phyloP scores from a whole-genome alignment of 2,797 vertebrate species.

The Hydrocynus forskahlii region DNA sequence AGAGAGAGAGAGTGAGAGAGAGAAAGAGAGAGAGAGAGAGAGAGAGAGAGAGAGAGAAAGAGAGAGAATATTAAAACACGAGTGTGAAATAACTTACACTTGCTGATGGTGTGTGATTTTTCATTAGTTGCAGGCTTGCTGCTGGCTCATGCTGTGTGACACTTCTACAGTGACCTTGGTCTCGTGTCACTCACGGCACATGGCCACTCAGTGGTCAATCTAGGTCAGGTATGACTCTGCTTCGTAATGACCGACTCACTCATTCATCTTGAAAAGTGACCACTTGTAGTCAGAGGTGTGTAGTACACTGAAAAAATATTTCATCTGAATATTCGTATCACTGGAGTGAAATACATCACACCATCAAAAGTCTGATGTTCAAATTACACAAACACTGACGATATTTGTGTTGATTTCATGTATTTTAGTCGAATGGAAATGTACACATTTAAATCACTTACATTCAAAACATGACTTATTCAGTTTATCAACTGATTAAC shows the following conservation, averaged over 20 bases:
- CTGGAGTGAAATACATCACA: not conserved
- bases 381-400: too few species aligned
- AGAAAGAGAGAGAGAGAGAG: conserved; percentile 14
- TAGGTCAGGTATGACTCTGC: conserved; percentile 64
- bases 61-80: conserved; percentile 52
- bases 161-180: conserved; percentile 76
- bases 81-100: conserved; percentile 43
- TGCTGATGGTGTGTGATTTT: conserved; percentile 61
- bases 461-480: too few species aligned
- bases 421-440: too few species aligned
- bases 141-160: conserved; percentile 53
- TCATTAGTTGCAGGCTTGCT: conserved; percentile 59
- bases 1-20: conserved; percentile 17
- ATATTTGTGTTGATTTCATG: too few species aligned
- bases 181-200: conserved; percentile 76
- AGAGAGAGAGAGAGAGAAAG: conserved; percentile 19
- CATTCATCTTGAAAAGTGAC: conserved; percentile 8
- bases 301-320: not conserved
- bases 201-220: conserved; percentile 77
- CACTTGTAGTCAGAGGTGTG: not conserved
- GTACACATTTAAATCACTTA: too few species aligned
- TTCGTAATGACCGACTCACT: not conserved
- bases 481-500: too few species aligned
- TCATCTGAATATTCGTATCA: not conserved
- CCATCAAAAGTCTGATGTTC: too few species aligned